These are phyloP conservation scores for Bubo bubo DNA, from an alignment of 2,113 vertebrate genomes.

Conservation along the genomic window DNA sequence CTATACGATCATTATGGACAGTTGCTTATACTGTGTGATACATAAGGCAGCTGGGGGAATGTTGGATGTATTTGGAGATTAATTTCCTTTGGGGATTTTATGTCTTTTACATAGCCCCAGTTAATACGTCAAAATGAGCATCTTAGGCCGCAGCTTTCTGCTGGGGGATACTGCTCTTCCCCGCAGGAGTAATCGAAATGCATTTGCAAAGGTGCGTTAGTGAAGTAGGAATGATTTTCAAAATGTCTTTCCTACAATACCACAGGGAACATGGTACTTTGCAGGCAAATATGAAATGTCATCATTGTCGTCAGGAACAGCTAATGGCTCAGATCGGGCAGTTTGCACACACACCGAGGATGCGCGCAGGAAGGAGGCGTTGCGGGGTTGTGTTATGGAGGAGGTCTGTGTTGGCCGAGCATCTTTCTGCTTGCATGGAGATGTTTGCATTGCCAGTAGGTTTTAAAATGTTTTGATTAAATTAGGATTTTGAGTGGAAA, in stretches of 20 bases:
- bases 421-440: background rate
- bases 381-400: rapidly evolving
- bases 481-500: conserved; percentile 24
- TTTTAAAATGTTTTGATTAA: conserved; percentile 32
- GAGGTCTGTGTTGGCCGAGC: background rate
- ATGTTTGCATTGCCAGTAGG: background rate
- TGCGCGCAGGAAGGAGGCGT: rapidly evolving
- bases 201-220: background rate
- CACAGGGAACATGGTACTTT: background rate
- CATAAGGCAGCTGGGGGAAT: conserved; percentile 43
- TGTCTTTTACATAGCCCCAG: background rate
- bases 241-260: background rate
- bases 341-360: rapidly evolving
- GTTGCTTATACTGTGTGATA: conserved; percentile 18
- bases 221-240: background rate
- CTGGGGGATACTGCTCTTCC: background rate
- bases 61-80: conserved; percentile 45
- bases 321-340: rapidly evolving
- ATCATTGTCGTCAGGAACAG: background rate
- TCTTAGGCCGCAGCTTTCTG: background rate
- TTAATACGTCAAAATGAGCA: background rate
- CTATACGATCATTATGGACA: background rate
- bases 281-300: background rate
- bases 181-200: background rate
- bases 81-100: conserved; percentile 43